Conservation (phyloP, 2,797 vertebrate species). For the Momotus momota region DNA sequence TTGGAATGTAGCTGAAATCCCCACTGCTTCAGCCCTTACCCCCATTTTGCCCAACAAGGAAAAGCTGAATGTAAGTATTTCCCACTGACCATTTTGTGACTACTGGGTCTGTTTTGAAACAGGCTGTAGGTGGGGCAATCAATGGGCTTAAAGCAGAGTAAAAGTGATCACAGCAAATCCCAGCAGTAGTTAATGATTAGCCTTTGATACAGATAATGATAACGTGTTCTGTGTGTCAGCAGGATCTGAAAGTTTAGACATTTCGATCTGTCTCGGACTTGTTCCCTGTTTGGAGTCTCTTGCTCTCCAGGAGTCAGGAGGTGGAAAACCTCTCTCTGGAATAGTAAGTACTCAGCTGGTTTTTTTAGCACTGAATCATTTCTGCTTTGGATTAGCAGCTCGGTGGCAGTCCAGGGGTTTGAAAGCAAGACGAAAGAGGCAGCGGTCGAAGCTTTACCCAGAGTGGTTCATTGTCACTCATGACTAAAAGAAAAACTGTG, state of each 20-base stretch:
- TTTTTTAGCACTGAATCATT: not conserved
- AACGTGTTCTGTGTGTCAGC: constrained; percentile 1
- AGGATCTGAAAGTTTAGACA: not conserved
- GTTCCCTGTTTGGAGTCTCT: not conserved
- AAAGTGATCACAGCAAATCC: not conserved
- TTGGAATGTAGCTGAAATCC: not conserved
- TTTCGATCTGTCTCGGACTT: not conserved
- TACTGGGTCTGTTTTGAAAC: not conserved
- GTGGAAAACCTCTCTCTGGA: not conserved
- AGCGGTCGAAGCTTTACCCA: accelerated
- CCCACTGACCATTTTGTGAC: not conserved
- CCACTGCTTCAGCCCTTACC: not conserved
- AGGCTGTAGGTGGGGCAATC: not conserved
- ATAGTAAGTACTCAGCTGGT: constrained; percentile 8
- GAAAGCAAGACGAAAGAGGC: not conserved
- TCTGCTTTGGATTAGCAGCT: not conserved
- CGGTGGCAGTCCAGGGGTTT: not conserved
- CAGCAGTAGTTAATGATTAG: constrained; percentile 67
- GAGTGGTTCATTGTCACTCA: not conserved
- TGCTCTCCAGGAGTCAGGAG: not conserved
- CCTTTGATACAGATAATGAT: not conserved
- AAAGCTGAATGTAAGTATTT: not conserved
- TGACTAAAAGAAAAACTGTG: not conserved
- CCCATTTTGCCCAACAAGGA: not conserved
- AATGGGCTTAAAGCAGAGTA: not conserved